phyloP scores from a whole-genome alignment of 2,797 vertebrate genomes.

The Okamejei kenojei region DNA sequence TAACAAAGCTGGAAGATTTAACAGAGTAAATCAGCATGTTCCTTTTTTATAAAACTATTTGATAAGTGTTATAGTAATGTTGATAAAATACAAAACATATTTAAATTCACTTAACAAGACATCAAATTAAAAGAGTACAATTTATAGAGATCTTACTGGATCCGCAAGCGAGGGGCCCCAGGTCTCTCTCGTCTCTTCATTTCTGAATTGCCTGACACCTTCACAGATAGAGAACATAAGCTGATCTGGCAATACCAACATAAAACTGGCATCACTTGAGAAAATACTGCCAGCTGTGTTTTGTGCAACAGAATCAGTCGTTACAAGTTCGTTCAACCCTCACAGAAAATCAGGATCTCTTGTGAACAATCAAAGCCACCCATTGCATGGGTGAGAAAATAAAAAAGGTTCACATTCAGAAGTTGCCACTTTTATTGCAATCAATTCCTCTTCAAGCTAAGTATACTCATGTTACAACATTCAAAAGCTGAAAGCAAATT shows the following conservation, averaged over 20 bases:
- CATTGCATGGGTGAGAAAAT: not conserved
- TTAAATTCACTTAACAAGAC: not conserved
- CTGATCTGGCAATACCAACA: not conserved
- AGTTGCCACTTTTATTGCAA: not conserved
- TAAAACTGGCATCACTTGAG: slow-evolving; percentile 24
- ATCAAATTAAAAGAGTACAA: not conserved
- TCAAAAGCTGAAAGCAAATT: not conserved
- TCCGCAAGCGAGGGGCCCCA: slow-evolving; percentile 71
- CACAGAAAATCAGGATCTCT: slow-evolving; percentile 17
- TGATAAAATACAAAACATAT: not conserved
- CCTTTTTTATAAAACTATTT: not conserved
- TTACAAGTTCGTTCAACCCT: slow-evolving; percentile 25
- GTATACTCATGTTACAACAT: not conserved
- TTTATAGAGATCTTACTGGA: slow-evolving; percentile 72
- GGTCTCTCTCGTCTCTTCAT: slow-evolving; percentile 78
- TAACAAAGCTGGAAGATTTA: not conserved
- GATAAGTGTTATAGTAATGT: not conserved
- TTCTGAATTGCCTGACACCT: slow-evolving; percentile 51
- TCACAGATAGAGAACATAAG: slow-evolving; percentile 48
- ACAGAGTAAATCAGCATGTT: not conserved
- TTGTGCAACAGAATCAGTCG: slow-evolving; percentile 16
- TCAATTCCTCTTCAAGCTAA: not conserved
- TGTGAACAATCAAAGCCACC: not conserved
- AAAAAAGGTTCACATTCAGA: not conserved
- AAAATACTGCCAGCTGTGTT: slow-evolving; percentile 32